A percentile compares a stretch with the other conserved stretches of the same genome.
Conservation (phyloP, 1,140 invertebrate species). For the Drosophila fuyamai region DNA sequence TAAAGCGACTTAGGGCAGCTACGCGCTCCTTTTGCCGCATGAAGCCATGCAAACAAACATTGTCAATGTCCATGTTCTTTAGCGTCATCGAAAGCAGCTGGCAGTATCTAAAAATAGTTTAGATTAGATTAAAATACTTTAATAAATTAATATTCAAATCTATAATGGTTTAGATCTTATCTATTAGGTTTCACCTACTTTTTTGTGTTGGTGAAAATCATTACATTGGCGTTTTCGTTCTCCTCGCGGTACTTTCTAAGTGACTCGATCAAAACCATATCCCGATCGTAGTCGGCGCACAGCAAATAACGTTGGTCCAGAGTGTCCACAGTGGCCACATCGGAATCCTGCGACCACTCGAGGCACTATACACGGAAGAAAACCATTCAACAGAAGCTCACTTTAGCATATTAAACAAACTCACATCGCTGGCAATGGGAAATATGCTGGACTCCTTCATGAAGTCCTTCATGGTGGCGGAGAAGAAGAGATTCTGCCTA, state of each 20-base stretch:
- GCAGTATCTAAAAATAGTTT: constrained; percentile 88
- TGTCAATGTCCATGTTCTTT: constrained; percentile 93
- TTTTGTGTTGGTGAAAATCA: constrained; percentile 97
- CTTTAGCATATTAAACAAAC: not conserved
- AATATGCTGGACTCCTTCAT: constrained; percentile 85
- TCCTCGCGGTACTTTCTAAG: constrained; percentile 91
- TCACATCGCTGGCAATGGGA: constrained; percentile 74
- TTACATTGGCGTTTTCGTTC: constrained; percentile 91
- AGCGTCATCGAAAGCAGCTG: constrained; percentile 94
- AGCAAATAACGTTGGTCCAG: constrained; percentile 96
- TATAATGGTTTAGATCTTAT: too few species aligned
- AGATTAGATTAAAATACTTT: too few species aligned
- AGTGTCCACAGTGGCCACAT: constrained; percentile 92
- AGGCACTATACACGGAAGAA: constrained; percentile 50
- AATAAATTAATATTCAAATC: too few species aligned
- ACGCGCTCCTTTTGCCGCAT: constrained; percentile 93
- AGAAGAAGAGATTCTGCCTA: constrained; percentile 95
- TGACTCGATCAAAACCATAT: constrained; percentile 96
- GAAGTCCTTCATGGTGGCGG: constrained; percentile 97
- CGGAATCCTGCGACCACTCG: constrained; percentile 88
- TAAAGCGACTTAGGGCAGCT: constrained; percentile 92
- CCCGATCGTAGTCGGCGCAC: constrained; percentile 94
- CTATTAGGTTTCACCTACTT: constrained; percentile 87
- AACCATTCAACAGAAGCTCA: not conserved
- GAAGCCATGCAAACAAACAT: constrained; percentile 94